Evolutionary conservation across 2,888 invertebrate genomes (phyloP).

Genomic region (Caenorhabditis drosophilae): DNA sequence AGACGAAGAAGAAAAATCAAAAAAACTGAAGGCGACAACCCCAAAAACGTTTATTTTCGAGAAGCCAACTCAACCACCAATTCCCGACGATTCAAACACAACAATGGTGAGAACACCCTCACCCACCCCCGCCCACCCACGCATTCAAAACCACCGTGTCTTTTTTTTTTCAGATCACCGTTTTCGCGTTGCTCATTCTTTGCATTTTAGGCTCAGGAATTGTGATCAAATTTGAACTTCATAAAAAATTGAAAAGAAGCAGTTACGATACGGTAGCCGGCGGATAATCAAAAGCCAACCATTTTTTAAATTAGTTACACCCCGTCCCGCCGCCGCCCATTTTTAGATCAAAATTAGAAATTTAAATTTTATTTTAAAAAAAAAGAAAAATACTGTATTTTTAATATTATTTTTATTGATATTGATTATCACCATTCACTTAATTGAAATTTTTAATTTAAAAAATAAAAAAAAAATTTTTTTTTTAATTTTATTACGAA

Average conservation of each 20-base stretch:
- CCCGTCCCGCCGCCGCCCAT: too few species aligned
- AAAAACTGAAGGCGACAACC: slow-evolving; percentile 35
- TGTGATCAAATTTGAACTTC: slow-evolving; percentile 66
- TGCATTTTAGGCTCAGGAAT: slow-evolving; percentile 66
- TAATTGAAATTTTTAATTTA: too few species aligned
- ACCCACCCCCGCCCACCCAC: background rate
- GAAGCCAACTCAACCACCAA: slow-evolving; percentile 59
- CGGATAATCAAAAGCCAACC: slow-evolving; percentile 45
- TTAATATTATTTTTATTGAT: too few species aligned
- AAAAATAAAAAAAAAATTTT: too few species aligned
- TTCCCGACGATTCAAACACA: slow-evolving; percentile 57
- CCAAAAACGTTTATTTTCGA: slow-evolving; percentile 61
- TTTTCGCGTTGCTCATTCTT: slow-evolving; percentile 67
- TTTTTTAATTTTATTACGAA: too few species aligned
- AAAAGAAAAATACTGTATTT: too few species aligned
- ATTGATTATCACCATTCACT: too few species aligned
- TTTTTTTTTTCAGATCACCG: slow-evolving; percentile 43
- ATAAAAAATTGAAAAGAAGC: slow-evolving; percentile 68
- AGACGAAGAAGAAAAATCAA: slow-evolving; percentile 21
- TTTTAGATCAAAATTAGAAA: too few species aligned
- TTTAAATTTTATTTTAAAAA: too few species aligned
- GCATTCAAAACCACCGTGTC: background rate
- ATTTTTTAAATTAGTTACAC: too few species aligned
- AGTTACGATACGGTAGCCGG: slow-evolving; percentile 67
- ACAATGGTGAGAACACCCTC: slow-evolving; percentile 53